These are phyloP conservation scores for Calliopum simillimum DNA, from an alignment of 2,888 invertebrate genomes.

Conservation along the genomic window DNA sequence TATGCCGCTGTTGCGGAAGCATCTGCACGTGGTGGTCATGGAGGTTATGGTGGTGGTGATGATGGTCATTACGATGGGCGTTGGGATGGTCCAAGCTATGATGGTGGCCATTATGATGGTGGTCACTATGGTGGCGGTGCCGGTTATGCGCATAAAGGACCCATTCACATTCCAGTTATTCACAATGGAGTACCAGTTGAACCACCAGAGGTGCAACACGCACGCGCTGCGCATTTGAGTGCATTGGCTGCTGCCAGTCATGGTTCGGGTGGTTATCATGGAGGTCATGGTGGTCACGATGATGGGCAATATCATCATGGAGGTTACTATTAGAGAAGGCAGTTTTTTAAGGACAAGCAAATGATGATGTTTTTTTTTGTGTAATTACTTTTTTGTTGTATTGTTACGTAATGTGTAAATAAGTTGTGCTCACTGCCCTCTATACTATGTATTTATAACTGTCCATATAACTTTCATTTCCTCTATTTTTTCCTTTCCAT, in stretches of 20 bases:
- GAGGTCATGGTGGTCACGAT: conserved; percentile 53
- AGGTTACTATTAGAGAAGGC: conserved; percentile 52
- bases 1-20: conserved; percentile 65
- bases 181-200: conserved; percentile 69
- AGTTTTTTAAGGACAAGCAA: conserved; percentile 44
- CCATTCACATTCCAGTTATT: conserved; percentile 67
- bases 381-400: background rate
- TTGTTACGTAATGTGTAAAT: background rate
- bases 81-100: conserved; percentile 54
- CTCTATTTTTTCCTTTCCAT: background rate
- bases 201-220: conserved; percentile 69
- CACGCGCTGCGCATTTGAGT: conserved; percentile 66
- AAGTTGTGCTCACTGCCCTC: too few species aligned
- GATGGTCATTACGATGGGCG: conserved; percentile 54
- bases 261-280: conserved; percentile 55
- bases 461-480: too few species aligned
- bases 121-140: conserved; percentile 45
- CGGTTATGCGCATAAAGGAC: conserved; percentile 62
- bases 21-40: conserved; percentile 48
- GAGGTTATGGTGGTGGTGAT: conserved; percentile 45
- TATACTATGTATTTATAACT: too few species aligned
- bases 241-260: conserved; percentile 65
- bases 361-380: conserved; percentile 24
- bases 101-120: conserved; percentile 51
- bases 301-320: conserved; percentile 61